Evolutionary conservation across 2,797 vertebrate species (phyloP).

Genomic region (Loris lydekkerianus): DNA sequence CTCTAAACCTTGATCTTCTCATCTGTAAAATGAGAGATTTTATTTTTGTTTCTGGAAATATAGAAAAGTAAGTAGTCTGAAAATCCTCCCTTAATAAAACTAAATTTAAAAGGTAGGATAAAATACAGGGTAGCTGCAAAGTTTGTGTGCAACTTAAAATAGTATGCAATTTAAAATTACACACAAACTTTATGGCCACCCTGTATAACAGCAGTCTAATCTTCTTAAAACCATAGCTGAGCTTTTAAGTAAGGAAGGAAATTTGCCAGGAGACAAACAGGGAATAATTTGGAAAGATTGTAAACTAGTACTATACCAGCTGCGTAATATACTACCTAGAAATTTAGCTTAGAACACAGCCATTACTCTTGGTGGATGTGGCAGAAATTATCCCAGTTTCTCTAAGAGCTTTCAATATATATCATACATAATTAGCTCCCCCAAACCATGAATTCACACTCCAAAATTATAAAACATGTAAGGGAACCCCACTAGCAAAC

Average conservation of each 20-base stretch:
- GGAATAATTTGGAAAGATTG: not conserved
- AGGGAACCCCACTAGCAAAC: not conserved
- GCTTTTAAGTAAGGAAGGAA: constrained; percentile 2
- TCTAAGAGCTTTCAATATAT: not conserved
- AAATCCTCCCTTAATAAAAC: constrained; percentile 33
- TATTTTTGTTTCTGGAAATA: constrained; percentile 2
- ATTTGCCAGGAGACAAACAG: not conserved
- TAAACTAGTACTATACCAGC: not conserved
- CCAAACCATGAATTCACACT: not conserved
- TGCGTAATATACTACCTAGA: not conserved
- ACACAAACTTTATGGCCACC: too few species aligned
- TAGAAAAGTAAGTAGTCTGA: not conserved
- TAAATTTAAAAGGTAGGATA: not conserved
- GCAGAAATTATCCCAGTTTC: not conserved
- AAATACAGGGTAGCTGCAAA: not conserved
- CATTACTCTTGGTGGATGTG: not conserved
- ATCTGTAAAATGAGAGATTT: not conserved
- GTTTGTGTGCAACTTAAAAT: too few species aligned
- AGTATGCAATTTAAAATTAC: too few species aligned
- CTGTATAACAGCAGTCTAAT: not conserved
- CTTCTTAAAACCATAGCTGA: not conserved
- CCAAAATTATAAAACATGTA: not conserved
- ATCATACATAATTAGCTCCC: not conserved
- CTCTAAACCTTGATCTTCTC: not conserved
- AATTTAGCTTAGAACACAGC: constrained; percentile 19